Evolutionary conservation across 2,888 invertebrate species (phyloP), one percentile per base, ranked within the genome.

Genomic region (Diploptera punctata): DNA sequence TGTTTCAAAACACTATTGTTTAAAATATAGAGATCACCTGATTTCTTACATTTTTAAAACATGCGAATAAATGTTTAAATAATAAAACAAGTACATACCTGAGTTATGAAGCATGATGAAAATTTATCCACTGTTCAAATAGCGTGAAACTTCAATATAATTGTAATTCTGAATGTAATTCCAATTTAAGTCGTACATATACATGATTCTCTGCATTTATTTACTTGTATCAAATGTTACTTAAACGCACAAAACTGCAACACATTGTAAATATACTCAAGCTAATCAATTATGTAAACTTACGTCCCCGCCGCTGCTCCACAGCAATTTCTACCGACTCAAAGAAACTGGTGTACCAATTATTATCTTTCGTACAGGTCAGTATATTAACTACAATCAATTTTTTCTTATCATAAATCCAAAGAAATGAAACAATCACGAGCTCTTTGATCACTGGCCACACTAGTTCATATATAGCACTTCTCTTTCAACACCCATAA

Each of bases 371-470:
- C n/a, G n/a, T n/a, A n/a, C n/a, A n/a, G n/a, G n/a, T n/a, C n/a
- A n/a, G n/a, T n/a, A n/a, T n/a, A n/a, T n/a, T n/a, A n/a, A n/a
- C n/a, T n/a, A n/a, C n/a, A n/a, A n/a, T n/a, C n/a, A n/a, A n/a
- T 31, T 24, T 19, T 61, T 33, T 31, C 0, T 3, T 31, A 4
- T 31, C 31, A 10, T 26, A 13, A 26, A 33, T n/a, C 24, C 5
- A 43, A 67, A 57, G 67, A 49, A 67, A 67, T 33, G 61, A 24
- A 18, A 70, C 38, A 68, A 68, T 71, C 73, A 73, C 68, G 70
- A 68, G 71, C 61, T 49, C 33, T 67, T 67, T 38, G 60, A 71
- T 70, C 38, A 57, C 68, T 70, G 61, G 65, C 73, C 49, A 57
- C 68, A 70, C 71, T 73, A 71, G 73, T 73, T 73, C 71, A n/a